These are phyloP conservation scores for Tetranychus truncatus DNA, from an alignment of 2,888 invertebrate species.

Conservation along the genomic window DNA sequence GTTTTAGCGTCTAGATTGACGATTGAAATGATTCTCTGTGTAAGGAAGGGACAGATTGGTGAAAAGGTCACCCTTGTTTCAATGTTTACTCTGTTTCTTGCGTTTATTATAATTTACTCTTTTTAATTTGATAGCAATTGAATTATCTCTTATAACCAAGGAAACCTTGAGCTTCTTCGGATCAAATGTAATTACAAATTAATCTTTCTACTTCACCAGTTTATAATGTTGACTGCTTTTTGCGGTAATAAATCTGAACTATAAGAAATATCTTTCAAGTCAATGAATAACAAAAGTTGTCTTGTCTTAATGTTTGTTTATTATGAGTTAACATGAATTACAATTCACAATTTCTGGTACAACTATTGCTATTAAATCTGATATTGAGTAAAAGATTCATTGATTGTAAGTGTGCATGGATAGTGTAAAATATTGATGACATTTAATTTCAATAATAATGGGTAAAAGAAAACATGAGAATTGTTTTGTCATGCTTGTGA, in stretches of 20 bases:
- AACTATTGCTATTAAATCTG: too few relatives aligned
- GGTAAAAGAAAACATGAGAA: too few relatives aligned
- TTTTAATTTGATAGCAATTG: not conserved
- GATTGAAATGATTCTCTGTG: not conserved
- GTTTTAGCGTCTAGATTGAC: not conserved
- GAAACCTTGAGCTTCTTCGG: not conserved
- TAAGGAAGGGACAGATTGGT: not conserved
- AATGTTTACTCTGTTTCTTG: not conserved
- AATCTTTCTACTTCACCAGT: not conserved
- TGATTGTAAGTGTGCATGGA: too few relatives aligned
- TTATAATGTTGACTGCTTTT: not conserved
- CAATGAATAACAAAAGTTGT: too few relatives aligned
- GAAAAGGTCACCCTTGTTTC: not conserved
- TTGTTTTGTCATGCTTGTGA: too few relatives aligned
- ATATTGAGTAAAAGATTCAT: too few relatives aligned
- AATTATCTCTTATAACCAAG: not conserved
- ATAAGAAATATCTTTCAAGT: not conserved
- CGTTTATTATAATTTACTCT: not conserved
- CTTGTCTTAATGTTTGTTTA: too few relatives aligned
- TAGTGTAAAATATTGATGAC: too few relatives aligned
- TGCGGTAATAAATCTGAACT: not conserved
- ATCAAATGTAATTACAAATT: slow-evolving; percentile 1
- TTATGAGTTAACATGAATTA: too few relatives aligned
- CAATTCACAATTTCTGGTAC: too few relatives aligned
- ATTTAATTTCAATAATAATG: too few relatives aligned